Percentiles rank a stretch among this genome's conserved stretches.
These are phyloP conservation scores for Ceyx melanurus DNA, from an alignment of 2,113 vertebrate species.

Conservation along the genomic window DNA sequence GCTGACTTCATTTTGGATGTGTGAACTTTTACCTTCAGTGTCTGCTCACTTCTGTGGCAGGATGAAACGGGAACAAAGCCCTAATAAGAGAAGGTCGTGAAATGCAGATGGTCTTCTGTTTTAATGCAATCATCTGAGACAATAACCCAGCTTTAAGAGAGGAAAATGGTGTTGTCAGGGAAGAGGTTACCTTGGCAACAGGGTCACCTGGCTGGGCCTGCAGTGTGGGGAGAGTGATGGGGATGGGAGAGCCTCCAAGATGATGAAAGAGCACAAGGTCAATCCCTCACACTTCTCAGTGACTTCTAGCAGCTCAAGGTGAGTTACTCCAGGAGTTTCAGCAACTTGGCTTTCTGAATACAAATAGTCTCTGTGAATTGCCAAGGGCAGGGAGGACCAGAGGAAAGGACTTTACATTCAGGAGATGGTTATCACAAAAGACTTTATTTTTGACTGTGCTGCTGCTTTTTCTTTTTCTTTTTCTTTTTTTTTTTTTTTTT, in stretches of 20 bases:
- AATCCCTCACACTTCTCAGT: not conserved
- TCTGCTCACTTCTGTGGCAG: not conserved
- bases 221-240: not conserved
- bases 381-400: not conserved
- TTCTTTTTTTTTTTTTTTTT: too few species aligned
- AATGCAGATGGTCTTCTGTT: constrained; percentile 28
- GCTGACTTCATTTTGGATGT: not conserved
- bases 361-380: not conserved
- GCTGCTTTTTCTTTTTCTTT: not conserved
- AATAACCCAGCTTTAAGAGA: not conserved
- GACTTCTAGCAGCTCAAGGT: not conserved
- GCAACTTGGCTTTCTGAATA: constrained; percentile 25
- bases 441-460: not conserved
- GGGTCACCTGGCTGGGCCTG: not conserved
- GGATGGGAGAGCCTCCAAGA: not conserved
- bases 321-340: not conserved
- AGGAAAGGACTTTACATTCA: not conserved
- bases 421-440: not conserved
- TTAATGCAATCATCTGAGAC: constrained; percentile 7
- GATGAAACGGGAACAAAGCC: not conserved
- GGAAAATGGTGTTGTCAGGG: not conserved
- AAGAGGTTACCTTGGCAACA: constrained; percentile 45
- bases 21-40: not conserved
- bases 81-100: not conserved
- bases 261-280: constrained; percentile 33